Evolutionary conservation across 2,113 vertebrate genomes (phyloP).

Genomic region (Gnathonemus echidnorhynchus): DNA sequence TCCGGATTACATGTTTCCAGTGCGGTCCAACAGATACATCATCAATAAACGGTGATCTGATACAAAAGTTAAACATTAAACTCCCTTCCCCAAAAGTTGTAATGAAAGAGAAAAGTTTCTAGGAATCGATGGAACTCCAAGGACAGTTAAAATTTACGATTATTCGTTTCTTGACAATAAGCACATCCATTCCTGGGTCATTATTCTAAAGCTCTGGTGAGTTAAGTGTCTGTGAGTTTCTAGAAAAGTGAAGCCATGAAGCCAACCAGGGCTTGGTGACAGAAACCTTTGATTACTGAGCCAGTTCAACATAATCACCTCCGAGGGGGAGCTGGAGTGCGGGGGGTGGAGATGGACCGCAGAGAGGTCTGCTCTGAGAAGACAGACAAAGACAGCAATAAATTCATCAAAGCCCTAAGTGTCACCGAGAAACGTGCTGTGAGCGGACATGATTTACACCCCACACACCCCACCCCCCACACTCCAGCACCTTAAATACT

Average conservation of each 20-base stretch:
- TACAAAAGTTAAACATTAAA: background rate
- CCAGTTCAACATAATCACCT: background rate
- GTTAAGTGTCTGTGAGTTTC: background rate
- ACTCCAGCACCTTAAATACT: background rate
- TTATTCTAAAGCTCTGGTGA: background rate
- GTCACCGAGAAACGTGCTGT: constrained; percentile 16
- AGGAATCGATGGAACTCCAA: background rate
- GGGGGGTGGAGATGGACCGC: background rate
- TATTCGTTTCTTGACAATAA: background rate
- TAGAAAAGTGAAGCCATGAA: background rate
- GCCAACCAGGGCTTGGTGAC: background rate
- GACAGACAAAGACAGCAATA: constrained; percentile 29
- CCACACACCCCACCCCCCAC: background rate
- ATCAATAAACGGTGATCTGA: background rate
- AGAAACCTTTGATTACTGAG: constrained; percentile 2
- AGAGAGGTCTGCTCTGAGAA: constrained; percentile 13
- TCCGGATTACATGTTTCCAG: background rate
- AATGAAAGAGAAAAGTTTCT: background rate
- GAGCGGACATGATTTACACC: background rate
- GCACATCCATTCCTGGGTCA: background rate
- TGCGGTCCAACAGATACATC: background rate
- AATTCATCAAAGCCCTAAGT: constrained; percentile 33
- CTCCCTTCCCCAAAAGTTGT: background rate
- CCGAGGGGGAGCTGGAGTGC: background rate
- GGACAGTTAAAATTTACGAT: background rate